These are phyloP conservation scores for Nemotelus pantherinus DNA, from an alignment of 2,888 invertebrate species.

Conservation along the genomic window DNA sequence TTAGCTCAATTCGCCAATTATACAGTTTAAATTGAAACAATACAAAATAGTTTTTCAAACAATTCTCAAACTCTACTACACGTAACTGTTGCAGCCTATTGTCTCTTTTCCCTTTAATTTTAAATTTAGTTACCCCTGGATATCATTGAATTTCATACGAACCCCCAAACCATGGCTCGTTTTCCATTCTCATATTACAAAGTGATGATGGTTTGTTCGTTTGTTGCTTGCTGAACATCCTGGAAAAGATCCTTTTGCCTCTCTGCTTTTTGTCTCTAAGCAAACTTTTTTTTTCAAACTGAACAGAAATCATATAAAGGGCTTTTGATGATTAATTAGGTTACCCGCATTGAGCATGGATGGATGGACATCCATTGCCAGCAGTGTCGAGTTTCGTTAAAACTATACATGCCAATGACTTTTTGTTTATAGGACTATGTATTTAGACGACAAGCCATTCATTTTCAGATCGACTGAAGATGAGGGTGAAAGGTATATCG, in stretches of 20 bases:
- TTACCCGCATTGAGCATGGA: neutral
- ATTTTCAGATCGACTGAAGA: no score
- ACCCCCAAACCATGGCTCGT: neutral
- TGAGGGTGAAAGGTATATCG: no score
- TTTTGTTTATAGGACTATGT: neutral
- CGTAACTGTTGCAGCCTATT: neutral
- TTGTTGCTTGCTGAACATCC: neutral
- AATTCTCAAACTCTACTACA: no score
- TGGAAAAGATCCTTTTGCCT: neutral
- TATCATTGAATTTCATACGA: neutral
- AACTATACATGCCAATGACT: neutral
- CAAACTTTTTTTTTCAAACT: neutral
- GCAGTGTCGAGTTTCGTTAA: constrained; percentile 11
- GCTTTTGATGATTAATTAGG: constrained; percentile 16
- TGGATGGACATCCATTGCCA: neutral
- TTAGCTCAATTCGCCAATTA: no score
- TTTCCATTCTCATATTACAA: neutral
- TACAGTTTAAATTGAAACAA: no score
- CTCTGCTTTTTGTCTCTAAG: neutral
- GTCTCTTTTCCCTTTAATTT: neutral
- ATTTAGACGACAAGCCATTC: no score
- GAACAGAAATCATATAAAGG: neutral
- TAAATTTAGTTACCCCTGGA: neutral
- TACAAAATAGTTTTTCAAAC: no score
- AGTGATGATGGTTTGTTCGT: neutral